Conservation (phyloP, 2,888 invertebrate species). For the Drosophila birchii region DNA sequence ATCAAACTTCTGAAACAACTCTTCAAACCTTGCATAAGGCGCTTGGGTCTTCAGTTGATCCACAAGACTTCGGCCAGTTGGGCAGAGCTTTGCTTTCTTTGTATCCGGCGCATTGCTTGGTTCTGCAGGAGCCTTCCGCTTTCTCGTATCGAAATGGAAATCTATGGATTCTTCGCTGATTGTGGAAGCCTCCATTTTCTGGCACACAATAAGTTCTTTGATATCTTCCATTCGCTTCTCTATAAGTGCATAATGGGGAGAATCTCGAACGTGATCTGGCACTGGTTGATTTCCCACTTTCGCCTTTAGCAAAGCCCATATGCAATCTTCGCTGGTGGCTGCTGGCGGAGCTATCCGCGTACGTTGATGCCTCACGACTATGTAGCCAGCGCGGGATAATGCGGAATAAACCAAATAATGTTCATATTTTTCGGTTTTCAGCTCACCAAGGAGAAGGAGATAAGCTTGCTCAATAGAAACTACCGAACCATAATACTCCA, state of each 20-base stretch:
- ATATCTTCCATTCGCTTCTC: constrained; percentile 60
- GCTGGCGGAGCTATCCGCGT: not conserved
- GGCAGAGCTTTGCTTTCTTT: constrained; percentile 34
- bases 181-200: not conserved
- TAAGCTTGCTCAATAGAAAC: constrained; percentile 83
- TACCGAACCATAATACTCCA: constrained; percentile 70
- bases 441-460: constrained; percentile 77
- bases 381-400: constrained; percentile 82
- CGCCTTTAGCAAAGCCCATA: constrained; percentile 78
- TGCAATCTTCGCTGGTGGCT: constrained; percentile 71
- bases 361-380: constrained; percentile 71
- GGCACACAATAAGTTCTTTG: constrained; percentile 62
- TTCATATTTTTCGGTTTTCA: constrained; percentile 66
- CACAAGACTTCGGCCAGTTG: constrained; percentile 64
- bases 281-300: constrained; percentile 63
- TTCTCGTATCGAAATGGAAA: constrained; percentile 58
- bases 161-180: not conserved
- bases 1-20: constrained; percentile 78
- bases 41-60: constrained; percentile 72
- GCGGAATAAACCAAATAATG: constrained; percentile 82
- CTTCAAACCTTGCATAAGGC: constrained; percentile 68
- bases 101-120: not conserved
- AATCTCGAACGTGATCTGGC: constrained; percentile 64
- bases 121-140: constrained; percentile 55
- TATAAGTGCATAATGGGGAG: constrained; percentile 53